Evolutionary conservation across 2,888 invertebrate genomes (phyloP).

Genomic region (Leptopilina myrica): DNA sequence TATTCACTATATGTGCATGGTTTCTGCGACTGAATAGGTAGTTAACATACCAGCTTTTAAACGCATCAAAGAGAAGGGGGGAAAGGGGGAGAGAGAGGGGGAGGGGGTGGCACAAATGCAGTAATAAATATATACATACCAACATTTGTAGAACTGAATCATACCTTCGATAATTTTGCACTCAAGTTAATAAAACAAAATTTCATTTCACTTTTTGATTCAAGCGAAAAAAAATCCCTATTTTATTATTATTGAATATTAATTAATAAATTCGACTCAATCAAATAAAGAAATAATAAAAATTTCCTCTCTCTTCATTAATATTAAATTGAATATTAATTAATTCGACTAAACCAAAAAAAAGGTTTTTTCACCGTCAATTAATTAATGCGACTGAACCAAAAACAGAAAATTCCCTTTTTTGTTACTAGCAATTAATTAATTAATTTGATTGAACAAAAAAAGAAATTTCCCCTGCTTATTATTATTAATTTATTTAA

Average conservation of each 20-base stretch:
- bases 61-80: background rate
- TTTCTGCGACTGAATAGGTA: conserved; percentile 29
- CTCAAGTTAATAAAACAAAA: too few relatives aligned
- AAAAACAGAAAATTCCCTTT: too few relatives aligned
- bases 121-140: conserved; percentile 16
- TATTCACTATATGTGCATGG: background rate
- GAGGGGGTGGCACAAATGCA: background rate
- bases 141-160: background rate
- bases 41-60: conserved; percentile 23
- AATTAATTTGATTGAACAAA: too few relatives aligned
- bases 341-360: background rate
- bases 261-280: too few relatives aligned
- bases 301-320: too few relatives aligned
- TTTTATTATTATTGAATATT: background rate
- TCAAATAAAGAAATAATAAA: too few relatives aligned
- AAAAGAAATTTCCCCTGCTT: too few relatives aligned
- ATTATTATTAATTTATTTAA: too few relatives aligned
- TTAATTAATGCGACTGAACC: too few relatives aligned
- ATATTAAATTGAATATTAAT: background rate
- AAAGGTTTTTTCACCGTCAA: too few relatives aligned
- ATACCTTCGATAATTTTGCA: background rate
- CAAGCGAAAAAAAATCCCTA: background rate
- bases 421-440: too few relatives aligned
- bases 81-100: too few relatives aligned
- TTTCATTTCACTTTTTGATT: background rate